Conservation (phyloP, 1,140 invertebrate genomes). For the Theocolax elegans region DNA sequence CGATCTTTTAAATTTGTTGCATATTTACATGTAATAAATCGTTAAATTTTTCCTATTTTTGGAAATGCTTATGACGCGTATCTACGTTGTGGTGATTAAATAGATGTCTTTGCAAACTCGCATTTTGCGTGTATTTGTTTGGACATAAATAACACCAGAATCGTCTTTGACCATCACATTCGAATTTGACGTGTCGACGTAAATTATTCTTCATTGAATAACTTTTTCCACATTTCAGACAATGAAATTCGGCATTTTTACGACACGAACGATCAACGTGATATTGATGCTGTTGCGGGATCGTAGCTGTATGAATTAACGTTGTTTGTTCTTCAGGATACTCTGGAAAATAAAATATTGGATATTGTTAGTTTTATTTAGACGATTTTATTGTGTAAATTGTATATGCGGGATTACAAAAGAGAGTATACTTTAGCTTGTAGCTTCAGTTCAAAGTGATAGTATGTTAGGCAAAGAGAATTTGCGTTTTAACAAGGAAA, state of each 20-base stretch:
- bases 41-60: too few relatives aligned
- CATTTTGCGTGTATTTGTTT: constrained; percentile 64
- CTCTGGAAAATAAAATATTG: constrained; percentile 12
- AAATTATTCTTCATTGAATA: constrained; percentile 67
- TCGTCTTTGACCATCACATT: constrained; percentile 66
- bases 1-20: too few relatives aligned
- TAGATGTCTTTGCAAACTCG: constrained; percentile 60
- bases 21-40: too few relatives aligned
- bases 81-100: constrained; percentile 48
- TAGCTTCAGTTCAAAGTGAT: too few relatives aligned
- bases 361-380: neutral
- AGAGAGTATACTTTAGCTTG: too few relatives aligned
- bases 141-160: constrained; percentile 64
- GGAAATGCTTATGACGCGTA: too few relatives aligned
- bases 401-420: neutral
- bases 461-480: too few relatives aligned
- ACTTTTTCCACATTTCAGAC: constrained; percentile 62
- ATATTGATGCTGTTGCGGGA: neutral
- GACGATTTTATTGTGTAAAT: neutral
- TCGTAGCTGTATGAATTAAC: neutral
- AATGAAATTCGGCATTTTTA: constrained; percentile 41
- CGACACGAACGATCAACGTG: neutral
- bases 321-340: neutral
- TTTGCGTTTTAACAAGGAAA: too few relatives aligned
- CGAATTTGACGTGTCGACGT: constrained; percentile 66